Evolutionary conservation across 2,888 invertebrate species (phyloP), one percentile per base, ranked within the genome.

Genomic region (Eupithecia tripunctaria): DNA sequence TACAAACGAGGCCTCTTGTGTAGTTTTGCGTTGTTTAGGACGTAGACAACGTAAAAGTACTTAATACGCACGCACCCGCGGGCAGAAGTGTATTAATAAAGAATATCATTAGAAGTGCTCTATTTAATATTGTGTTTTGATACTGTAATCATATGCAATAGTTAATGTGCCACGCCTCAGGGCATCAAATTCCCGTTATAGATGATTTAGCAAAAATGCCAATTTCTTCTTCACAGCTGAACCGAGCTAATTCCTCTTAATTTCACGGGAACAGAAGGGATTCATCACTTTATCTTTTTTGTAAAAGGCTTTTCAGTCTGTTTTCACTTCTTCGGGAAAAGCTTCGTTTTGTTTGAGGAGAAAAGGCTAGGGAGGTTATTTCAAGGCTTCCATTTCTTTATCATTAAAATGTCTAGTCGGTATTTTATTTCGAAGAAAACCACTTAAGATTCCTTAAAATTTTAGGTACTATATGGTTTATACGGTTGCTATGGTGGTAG

Each of bases 181-280:
- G 64, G 38, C 68, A 64, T 64, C 56, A 64, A 64, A 68, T 72
- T 72, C 63, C 67, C 15, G 59, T 64, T 25, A 63, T 14, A 60
- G 70, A 72, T 68, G 72, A 72, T 72, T 72, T 63, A 65, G 27
- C 38, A 51, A 41, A 47, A 68, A 68, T 64, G 63, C 41, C 63
- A 68, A 68, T 72, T 68, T 32, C 10, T 59, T 41, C 10, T 60
- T 14, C 47, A 67, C 67, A 63, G 47, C 66, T 66, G 47, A 29
- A 47, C 38, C 4, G 59, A 41, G 18, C 38, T 66, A 70, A 66
- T 59, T 29, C 66, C 43, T 70, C 41, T 66, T 70, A 65, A 59
- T 70, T 70, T 59, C 10, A 65, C 15, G 25, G 36, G 32, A 70
- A 70, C 41, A 65, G 21, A 36, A 14, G 36, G 51, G 0, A 43